Evolutionary conservation across 2,797 vertebrate genomes (phyloP).

Genomic region (Cottoperca gobio): DNA sequence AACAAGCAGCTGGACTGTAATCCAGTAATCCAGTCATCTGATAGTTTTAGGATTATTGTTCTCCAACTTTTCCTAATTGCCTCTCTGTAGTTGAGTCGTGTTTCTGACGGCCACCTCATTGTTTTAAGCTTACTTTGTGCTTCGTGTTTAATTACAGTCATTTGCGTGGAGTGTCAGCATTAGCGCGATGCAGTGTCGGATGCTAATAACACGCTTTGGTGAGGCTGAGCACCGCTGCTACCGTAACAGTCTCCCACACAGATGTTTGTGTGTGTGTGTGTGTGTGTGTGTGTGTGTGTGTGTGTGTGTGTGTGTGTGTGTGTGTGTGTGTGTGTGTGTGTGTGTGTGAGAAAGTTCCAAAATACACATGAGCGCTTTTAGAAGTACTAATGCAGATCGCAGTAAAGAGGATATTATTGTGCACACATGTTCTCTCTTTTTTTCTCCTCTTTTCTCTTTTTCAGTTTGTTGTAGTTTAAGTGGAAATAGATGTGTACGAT

Average conservation of each 20-base stretch:
- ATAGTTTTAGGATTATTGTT: slow-evolving; percentile 50
- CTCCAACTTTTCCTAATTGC: slow-evolving; percentile 72
- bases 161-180: slow-evolving; percentile 80
- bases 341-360: slow-evolving; percentile 43
- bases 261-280: slow-evolving; percentile 63
- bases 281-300: slow-evolving; percentile 24
- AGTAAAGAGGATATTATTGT: slow-evolving; percentile 49
- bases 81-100: slow-evolving; percentile 60
- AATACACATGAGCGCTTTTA: slow-evolving; percentile 37
- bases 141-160: slow-evolving; percentile 85
- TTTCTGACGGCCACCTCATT: slow-evolving; percentile 64
- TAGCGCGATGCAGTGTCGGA: slow-evolving; percentile 66
- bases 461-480: slow-evolving; percentile 6
- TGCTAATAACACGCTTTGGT: slow-evolving; percentile 84
- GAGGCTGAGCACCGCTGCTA: slow-evolving; percentile 62
- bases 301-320: too few species aligned
- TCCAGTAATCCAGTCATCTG: slow-evolving; percentile 22
- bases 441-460: background rate
- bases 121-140: slow-evolving; percentile 77
- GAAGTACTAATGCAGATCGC: slow-evolving; percentile 59
- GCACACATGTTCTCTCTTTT: slow-evolving; percentile 2
- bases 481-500: background rate
- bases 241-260: slow-evolving; percentile 72
- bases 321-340: too few species aligned
- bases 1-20: slow-evolving; percentile 32